Percentiles rank a stretch among this genome's conserved stretches.
These are phyloP conservation scores for Cancer borealis DNA, from an alignment of 2,888 invertebrate species.

Conservation along the genomic window DNA sequence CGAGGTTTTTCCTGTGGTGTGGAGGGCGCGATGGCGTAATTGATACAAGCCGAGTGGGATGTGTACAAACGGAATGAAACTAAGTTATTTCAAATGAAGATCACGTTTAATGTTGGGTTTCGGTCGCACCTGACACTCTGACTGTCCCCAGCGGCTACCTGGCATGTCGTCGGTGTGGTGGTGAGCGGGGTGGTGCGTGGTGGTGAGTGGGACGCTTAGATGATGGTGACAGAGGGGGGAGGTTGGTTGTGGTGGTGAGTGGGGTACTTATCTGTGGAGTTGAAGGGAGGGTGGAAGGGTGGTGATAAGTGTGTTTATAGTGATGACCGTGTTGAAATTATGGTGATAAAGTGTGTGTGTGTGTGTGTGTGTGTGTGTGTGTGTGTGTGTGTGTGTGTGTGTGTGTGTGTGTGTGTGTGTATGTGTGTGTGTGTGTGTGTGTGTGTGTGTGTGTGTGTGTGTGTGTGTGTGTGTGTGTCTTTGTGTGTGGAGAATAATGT, in stretches of 20 bases:
- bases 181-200: neutral
- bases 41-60: slow-evolving; percentile 32
- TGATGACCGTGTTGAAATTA: neutral
- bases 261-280: neutral
- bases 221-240: neutral
- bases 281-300: neutral
- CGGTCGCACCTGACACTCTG: slow-evolving; percentile 4
- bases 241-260: neutral
- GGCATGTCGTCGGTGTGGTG: neutral
- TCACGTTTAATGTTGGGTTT: slow-evolving; percentile 26
- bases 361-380: neutral
- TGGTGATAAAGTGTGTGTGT: neutral
- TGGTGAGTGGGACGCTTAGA: neutral
- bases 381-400: no score
- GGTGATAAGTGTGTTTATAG: neutral
- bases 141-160: neutral
- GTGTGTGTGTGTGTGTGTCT: no score
- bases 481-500: no score
- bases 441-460: no score
- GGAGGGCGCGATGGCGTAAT: neutral
- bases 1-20: neutral
- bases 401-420: no score
- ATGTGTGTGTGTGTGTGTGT: no score
- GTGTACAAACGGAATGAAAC: slow-evolving; percentile 33
- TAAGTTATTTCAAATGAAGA: slow-evolving; percentile 29